Percentiles rank a stretch among this genome's conserved stretches.
Conservation (phyloP, 2,113 vertebrate species). For the Corvus moneduloides region DNA sequence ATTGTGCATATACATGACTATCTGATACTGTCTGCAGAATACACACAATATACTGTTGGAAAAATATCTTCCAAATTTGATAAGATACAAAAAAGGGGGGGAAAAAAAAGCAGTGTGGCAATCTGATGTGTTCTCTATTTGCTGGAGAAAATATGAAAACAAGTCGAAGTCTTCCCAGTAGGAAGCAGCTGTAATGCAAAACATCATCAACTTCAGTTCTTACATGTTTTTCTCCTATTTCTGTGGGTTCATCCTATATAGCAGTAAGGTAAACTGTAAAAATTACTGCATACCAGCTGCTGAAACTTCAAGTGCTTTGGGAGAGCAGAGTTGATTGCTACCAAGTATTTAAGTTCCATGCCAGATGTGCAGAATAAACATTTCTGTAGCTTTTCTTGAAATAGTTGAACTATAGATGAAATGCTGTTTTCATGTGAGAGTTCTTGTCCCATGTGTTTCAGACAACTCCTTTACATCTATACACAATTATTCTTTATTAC, state of each 20-base stretch:
- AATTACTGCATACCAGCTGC: not conserved
- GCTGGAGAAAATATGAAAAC: not conserved
- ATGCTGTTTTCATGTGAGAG: not conserved
- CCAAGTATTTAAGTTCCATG: not conserved
- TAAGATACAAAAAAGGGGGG: not conserved
- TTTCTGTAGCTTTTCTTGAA: not conserved
- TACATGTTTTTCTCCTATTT: not conserved
- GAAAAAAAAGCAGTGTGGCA: rapidly evolving
- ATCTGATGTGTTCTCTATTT: not conserved
- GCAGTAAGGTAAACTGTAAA: not conserved
- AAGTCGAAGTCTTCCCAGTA: not conserved
- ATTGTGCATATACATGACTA: not conserved
- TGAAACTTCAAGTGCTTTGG: not conserved
- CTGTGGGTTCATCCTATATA: not conserved
- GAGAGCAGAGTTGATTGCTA: not conserved
- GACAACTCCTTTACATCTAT: not conserved
- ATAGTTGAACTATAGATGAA: not conserved
- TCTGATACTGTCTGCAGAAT: not conserved
- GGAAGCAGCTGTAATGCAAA: not conserved
- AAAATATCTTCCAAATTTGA: not conserved
- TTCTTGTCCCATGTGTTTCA: not conserved
- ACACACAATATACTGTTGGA: not conserved
- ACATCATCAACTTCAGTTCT: not conserved
- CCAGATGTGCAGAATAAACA: not conserved
- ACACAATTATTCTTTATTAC: not conserved